phyloP scores from a whole-genome alignment of 1,140 invertebrate genomes.

The Caerostris darwini region DNA sequence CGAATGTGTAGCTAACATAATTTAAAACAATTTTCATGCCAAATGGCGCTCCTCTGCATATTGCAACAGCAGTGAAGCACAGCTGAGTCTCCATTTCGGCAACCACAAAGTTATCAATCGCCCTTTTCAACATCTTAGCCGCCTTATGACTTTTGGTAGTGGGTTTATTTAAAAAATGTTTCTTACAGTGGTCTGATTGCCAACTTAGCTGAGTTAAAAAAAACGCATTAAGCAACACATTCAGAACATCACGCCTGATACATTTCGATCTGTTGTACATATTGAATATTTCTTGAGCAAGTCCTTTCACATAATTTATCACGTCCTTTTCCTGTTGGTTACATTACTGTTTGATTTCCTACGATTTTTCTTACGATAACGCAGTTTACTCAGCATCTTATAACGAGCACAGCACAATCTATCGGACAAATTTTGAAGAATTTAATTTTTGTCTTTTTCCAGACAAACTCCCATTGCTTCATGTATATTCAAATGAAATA shows the following conservation, averaged over 20 bases:
- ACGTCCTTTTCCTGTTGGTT: too few species aligned
- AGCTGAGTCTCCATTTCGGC: too few species aligned
- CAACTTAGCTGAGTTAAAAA: neutral
- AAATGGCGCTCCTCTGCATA: neutral
- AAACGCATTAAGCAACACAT: neutral
- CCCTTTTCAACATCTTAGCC: neutral
- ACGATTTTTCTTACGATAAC: too few species aligned
- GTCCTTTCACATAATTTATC: neutral
- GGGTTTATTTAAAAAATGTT: constrained; percentile 32
- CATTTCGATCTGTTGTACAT: neutral
- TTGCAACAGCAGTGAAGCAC: neutral
- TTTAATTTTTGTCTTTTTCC: neutral
- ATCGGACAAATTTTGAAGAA: neutral
- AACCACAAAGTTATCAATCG: neutral
- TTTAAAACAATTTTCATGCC: too few species aligned
- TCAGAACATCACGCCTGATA: neutral
- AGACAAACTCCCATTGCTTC: neutral
- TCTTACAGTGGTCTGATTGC: neutral
- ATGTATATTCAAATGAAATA: too few species aligned
- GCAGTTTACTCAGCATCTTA: neutral
- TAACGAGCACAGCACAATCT: neutral
- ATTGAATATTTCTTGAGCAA: neutral
- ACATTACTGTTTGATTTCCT: too few species aligned
- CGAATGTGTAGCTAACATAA: neutral
- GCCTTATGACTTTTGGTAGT: neutral